A percentile compares a stretch with the other conserved stretches of the same genome.
Evolutionary conservation across 2,888 invertebrate species (phyloP).

Genomic region (Carcina quercana): DNA sequence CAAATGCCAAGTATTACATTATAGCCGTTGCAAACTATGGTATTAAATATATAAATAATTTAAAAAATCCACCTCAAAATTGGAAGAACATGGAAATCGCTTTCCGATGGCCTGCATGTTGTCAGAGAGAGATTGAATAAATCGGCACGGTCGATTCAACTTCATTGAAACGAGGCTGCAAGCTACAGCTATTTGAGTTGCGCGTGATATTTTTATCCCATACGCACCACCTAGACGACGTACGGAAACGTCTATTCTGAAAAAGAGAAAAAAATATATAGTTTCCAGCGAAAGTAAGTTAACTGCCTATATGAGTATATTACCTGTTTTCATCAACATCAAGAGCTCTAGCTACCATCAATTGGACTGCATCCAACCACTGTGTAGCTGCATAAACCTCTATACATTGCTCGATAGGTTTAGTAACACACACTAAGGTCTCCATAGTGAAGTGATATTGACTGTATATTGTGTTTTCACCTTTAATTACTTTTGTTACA

Average conservation of each 20-base stretch:
- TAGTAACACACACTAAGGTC: constrained; percentile 74
- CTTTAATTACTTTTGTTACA: constrained; percentile 53
- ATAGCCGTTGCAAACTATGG: no score
- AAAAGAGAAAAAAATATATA: neutral
- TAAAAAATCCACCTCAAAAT: constrained; percentile 56
- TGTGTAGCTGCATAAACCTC: constrained; percentile 77
- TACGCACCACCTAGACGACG: constrained; percentile 62
- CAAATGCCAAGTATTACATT: no score
- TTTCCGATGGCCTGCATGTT: constrained; percentile 76
- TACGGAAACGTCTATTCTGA: constrained; percentile 78
- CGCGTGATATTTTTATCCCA: constrained; percentile 82
- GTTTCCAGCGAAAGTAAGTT: neutral
- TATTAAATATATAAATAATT: no score
- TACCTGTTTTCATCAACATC: constrained; percentile 75
- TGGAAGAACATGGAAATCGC: constrained; percentile 55
- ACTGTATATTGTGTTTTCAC: constrained; percentile 62
- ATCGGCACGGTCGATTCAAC: constrained; percentile 76
- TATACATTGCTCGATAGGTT: constrained; percentile 81
- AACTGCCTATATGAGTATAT: constrained; percentile 6
- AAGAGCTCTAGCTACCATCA: constrained; percentile 66
- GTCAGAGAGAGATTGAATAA: constrained; percentile 77
- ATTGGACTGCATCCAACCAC: constrained; percentile 73
- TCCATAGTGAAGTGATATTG: constrained; percentile 86
- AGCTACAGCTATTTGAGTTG: constrained; percentile 71
- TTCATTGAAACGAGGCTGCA: constrained; percentile 77